Evolutionary conservation across 92 coral and sea anemone genomes (phyloP).

Genomic region (Bergia sp.): DNA sequence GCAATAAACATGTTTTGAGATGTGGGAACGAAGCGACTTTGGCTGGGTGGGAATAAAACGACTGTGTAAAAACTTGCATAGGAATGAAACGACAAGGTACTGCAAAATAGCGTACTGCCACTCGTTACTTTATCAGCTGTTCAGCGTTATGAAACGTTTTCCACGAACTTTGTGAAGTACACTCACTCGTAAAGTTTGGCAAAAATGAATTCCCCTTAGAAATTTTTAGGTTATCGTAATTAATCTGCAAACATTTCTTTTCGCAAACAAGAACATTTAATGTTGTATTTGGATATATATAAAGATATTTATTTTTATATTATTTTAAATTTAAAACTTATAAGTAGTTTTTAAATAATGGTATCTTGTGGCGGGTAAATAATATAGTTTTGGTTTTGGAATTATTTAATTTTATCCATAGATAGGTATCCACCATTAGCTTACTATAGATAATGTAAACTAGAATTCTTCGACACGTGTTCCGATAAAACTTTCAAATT

Average conservation of each 20-base stretch:
- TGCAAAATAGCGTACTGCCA: conserved; percentile 19
- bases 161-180: conserved; percentile 19
- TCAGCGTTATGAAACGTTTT: conserved; percentile 17
- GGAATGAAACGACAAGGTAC: conserved; percentile 19
- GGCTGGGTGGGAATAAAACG: conserved; percentile 20
- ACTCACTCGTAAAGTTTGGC: conserved; percentile 19
- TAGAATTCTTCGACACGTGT: conserved; percentile 18
- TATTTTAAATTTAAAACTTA: conserved; percentile 12
- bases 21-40: conserved; percentile 19
- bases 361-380: conserved; percentile 19
- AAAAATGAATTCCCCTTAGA: conserved; percentile 16
- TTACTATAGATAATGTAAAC: conserved; percentile 14
- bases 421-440: conserved; percentile 19
- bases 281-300: conserved; percentile 14
- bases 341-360: conserved; percentile 14
- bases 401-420: conserved; percentile 13
- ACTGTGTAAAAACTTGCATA: conserved; percentile 16
- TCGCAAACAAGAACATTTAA: conserved; percentile 16
- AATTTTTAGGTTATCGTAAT: conserved; percentile 14
- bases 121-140: conserved; percentile 18
- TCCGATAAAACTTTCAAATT: conserved; percentile 6
- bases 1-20: conserved; percentile 12
- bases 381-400: conserved; percentile 15
- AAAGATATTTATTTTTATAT: conserved; percentile 12
- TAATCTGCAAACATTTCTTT: conserved; percentile 15